Conservation (phyloP, 2,797 vertebrate genomes). For the Pteronotus mesoamericanus region DNA sequence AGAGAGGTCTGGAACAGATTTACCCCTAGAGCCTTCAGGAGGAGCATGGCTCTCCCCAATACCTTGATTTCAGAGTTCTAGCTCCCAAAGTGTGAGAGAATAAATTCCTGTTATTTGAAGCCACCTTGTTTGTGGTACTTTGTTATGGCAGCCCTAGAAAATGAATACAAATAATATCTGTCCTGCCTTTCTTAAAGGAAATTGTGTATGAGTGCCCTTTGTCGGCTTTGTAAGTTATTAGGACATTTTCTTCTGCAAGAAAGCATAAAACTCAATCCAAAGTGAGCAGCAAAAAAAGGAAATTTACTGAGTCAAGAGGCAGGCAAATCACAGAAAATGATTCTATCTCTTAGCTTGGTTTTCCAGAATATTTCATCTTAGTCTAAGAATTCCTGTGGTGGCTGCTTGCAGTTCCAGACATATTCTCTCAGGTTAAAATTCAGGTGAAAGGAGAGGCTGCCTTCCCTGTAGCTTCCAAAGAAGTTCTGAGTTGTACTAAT, state of each 20-base stretch:
- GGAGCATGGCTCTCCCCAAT: background rate
- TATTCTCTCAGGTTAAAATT: background rate
- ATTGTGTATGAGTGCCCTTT: background rate
- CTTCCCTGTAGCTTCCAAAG: background rate
- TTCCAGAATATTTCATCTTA: background rate
- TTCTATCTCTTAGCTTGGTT: background rate
- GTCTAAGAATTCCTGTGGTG: background rate
- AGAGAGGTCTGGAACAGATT: background rate
- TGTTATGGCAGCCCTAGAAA: background rate
- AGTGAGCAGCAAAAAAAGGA: background rate
- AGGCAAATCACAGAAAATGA: background rate
- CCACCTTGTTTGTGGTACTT: background rate
- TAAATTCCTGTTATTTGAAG: background rate
- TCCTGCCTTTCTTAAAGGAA: background rate
- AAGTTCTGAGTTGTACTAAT: background rate
- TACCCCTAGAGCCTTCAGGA: background rate
- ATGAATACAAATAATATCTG: background rate
- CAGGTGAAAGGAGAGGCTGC: background rate
- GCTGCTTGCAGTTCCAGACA: background rate
- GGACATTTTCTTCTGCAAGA: background rate
- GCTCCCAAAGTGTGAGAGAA: background rate
- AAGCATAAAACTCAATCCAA: background rate
- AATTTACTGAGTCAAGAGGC: background rate
- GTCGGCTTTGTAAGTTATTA: background rate
- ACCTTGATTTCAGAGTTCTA: background rate